Evolutionary conservation across 2,113 vertebrate species (phyloP).

Genomic region (Phrynosoma platyrhinos): DNA sequence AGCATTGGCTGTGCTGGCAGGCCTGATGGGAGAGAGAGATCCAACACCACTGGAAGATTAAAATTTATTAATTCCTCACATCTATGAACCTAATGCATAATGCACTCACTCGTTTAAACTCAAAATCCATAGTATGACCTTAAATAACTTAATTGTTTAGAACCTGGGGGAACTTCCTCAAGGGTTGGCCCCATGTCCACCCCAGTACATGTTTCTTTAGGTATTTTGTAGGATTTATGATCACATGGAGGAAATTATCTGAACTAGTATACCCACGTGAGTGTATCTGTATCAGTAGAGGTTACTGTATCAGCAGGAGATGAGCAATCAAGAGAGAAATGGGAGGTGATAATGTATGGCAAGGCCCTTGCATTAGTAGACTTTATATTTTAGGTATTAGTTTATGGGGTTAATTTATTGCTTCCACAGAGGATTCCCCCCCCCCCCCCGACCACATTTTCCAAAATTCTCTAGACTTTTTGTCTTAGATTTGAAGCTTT

Average conservation of each 20-base stretch:
- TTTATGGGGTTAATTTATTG: conserved; percentile 10
- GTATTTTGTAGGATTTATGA: background rate
- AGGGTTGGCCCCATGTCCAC: background rate
- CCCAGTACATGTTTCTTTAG: background rate
- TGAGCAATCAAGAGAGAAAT: background rate
- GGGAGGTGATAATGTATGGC: background rate
- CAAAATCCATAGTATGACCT: background rate
- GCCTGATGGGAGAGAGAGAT: no score
- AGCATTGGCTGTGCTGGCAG: no score
- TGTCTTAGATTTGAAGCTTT: background rate
- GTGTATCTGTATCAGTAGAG: background rate
- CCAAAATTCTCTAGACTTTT: background rate
- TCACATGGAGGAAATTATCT: background rate
- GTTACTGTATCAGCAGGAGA: background rate
- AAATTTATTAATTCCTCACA: no score
- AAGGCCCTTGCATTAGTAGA: background rate
- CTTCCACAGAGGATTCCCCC: background rate
- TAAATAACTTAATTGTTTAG: background rate
- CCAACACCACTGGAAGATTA: no score
- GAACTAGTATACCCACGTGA: background rate
- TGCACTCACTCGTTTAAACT: conserved; percentile 15
- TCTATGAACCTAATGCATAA: no score
- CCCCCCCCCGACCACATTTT: background rate
- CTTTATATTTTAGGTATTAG: conserved; percentile 9
- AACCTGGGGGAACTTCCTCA: background rate